Evolutionary conservation across 2,888 invertebrate species (phyloP), one percentile per base, ranked within the genome.

Genomic region (Dynastes maya): DNA sequence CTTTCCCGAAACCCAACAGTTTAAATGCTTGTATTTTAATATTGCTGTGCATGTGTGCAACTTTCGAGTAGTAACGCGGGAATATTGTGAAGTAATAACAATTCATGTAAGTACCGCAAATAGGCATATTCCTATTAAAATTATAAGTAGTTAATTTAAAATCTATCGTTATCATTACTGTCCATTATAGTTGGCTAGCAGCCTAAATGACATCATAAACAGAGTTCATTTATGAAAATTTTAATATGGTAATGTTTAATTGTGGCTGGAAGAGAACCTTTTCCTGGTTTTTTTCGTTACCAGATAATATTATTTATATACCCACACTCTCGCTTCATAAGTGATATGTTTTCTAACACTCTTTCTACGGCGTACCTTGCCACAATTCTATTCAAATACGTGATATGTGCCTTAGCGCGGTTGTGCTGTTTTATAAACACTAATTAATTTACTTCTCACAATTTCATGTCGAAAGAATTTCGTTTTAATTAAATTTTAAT

Each of bases 1-100:
- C 61, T 74, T 74, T 74, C 61, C 72, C 27, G 72, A 74, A 74
- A 74, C 16, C n/a, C 55, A 71, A n/a, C 71, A 37, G 53, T 29
- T 55, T 27, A 71, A 55, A 55, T 55, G n/a, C 13, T 55, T 55
- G 8, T 55, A 29, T 63, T 63, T 63, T 5, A 63, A 63, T 29
- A 32, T 13, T 63, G 29, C 29, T 32, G 27, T 29, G 9, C 11
- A 13, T 63, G n/a, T 11, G 32, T 40, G 13, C 9, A 51, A 32
- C n/a, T 29, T 68, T 22, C 49, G 29, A 27, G 68, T 27, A 27
- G 13, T 51, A 29, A 8, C 49, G 13, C 29, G 51, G 49, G 27
- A 29, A 68, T 8, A 45, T 45, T 45, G 40, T 61, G 27, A 4
- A 22, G 13, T 61, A 63, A 61, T 16, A 13, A 4, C 11, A 40